Conservation (phyloP, 2,888 invertebrate species). For the Oscheius myriophilus region DNA sequence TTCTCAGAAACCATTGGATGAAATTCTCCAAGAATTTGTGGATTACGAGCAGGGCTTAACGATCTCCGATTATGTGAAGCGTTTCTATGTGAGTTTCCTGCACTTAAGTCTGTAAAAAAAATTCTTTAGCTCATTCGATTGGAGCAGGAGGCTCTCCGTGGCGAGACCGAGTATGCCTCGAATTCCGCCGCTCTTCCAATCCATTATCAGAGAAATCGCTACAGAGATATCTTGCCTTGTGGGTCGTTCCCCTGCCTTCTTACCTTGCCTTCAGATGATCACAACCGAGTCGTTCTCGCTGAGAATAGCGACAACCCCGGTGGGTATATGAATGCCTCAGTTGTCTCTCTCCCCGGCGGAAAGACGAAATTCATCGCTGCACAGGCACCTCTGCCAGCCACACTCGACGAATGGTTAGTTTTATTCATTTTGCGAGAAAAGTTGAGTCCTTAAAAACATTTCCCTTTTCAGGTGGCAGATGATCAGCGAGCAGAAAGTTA, state of each 20-base stretch:
- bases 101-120: background rate
- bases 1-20: background rate
- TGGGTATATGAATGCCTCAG: slow-evolving; percentile 65
- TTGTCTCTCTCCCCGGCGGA: slow-evolving; percentile 45
- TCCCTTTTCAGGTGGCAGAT: slow-evolving; percentile 56
- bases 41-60: slow-evolving; percentile 14
- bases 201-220: slow-evolving; percentile 58
- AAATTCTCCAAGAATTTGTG: slow-evolving; percentile 20
- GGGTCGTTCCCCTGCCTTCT: slow-evolving; percentile 5
- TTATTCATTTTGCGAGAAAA: background rate
- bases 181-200: slow-evolving; percentile 39
- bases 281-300: slow-evolving; percentile 54
- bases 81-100: slow-evolving; percentile 17
- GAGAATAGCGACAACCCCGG: slow-evolving; percentile 45
- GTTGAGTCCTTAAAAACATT: background rate
- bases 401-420: slow-evolving; percentile 58
- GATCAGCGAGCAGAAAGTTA: slow-evolving; percentile 57
- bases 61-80: slow-evolving; percentile 15
- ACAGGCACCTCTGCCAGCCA: slow-evolving; percentile 61
- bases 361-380: slow-evolving; percentile 62
- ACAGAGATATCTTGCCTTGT: slow-evolving; percentile 66
- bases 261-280: slow-evolving; percentile 49
- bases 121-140: slow-evolving; percentile 53
- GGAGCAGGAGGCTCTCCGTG: slow-evolving; percentile 49
- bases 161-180: slow-evolving; percentile 35